Conservation (phyloP, 2,113 vertebrate genomes). For the Callionymus lyra region DNA sequence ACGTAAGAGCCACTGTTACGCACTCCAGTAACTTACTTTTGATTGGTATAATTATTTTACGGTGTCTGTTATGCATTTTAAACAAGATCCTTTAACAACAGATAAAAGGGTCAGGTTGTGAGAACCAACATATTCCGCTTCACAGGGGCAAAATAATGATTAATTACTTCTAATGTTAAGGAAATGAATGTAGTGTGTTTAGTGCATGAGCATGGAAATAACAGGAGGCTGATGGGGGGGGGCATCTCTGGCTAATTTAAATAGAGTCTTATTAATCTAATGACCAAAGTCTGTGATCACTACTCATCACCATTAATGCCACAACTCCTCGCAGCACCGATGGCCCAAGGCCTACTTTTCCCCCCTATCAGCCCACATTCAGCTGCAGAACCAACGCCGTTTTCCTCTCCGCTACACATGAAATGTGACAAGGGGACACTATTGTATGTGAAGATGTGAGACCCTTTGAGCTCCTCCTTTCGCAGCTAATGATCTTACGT, state of each 20-base stretch:
- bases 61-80: not conserved
- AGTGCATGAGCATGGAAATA: constrained; percentile 41
- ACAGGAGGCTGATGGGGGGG: constrained; percentile 30
- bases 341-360: constrained; percentile 73
- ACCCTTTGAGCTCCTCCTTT: constrained; percentile 40
- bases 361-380: constrained; percentile 54
- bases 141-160: constrained; percentile 65
- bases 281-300: constrained; percentile 90
- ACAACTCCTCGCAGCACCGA: constrained; percentile 65
- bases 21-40: too few relatives aligned
- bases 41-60: too few relatives aligned
- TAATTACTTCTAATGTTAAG: constrained; percentile 54
- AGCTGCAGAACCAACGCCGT: constrained; percentile 42
- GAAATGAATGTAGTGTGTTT: constrained; percentile 40
- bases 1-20: too few relatives aligned
- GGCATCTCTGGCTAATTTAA: constrained; percentile 75
- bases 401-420: constrained; percentile 62
- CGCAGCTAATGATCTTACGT: constrained; percentile 58
- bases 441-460: constrained; percentile 63
- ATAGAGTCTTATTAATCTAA: constrained; percentile 97
- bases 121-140: constrained; percentile 47
- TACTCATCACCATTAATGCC: constrained; percentile 91
- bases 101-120: too few relatives aligned
- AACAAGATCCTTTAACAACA: too few relatives aligned
- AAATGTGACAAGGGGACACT: constrained; percentile 66